Conservation (phyloP, 2,113 vertebrate species). For the Ictalurus furcatus region DNA sequence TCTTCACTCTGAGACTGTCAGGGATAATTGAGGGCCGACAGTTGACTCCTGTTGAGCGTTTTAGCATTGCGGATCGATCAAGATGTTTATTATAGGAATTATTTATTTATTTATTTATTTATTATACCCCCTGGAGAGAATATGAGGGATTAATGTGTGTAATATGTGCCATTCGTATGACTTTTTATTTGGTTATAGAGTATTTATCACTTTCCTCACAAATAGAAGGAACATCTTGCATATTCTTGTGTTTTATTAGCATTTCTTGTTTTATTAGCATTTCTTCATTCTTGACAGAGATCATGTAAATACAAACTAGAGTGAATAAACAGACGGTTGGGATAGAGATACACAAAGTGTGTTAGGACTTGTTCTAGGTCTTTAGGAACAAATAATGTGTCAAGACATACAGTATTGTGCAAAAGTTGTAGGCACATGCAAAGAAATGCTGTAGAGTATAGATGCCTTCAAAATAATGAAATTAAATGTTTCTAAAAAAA, state of each 20-base stretch:
- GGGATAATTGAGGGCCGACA: neutral
- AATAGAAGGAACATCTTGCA: neutral
- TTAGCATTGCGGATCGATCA: neutral
- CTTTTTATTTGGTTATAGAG: neutral
- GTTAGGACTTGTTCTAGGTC: neutral
- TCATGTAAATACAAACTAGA: neutral
- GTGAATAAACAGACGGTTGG: neutral
- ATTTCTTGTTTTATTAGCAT: neutral
- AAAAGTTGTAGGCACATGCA: no score
- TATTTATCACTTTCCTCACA: neutral
- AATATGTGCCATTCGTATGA: neutral
- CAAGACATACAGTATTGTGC: no score
- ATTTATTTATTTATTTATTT: neutral
- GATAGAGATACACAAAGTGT: neutral
- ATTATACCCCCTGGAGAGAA: neutral
- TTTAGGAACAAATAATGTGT: neutral
- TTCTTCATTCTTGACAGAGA: slow-evolving; percentile 17
- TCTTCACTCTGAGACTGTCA: slow-evolving; percentile 37
- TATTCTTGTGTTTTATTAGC: neutral
- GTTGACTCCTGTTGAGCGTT: neutral
- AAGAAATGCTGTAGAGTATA: no score
- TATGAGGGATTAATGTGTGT: neutral
- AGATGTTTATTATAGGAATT: neutral
- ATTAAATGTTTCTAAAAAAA: no score
- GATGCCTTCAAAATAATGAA: no score